These are phyloP conservation scores for Argopecten irradians DNA, from an alignment of 1,140 invertebrate genomes.

Conservation along the genomic window DNA sequence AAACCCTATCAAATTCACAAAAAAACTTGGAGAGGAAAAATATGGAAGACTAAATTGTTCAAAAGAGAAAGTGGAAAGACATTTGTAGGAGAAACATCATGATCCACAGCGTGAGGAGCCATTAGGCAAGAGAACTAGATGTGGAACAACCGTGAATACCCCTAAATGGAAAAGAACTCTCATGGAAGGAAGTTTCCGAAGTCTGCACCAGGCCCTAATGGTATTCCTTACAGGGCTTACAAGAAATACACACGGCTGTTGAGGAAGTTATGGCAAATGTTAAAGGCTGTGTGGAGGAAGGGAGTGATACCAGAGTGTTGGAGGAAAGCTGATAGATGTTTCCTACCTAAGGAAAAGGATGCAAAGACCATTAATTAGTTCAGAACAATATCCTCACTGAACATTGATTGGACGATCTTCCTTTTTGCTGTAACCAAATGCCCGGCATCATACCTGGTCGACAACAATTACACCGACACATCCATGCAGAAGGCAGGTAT, in stretches of 20 bases:
- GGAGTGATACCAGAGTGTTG: conserved; percentile 33
- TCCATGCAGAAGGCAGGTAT: conserved; percentile 42
- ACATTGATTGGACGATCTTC: conserved; percentile 38
- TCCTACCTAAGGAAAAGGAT: conserved; percentile 52
- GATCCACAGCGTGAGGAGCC: conserved; percentile 26
- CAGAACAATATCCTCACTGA: conserved; percentile 46
- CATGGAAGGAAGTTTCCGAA: conserved; percentile 25
- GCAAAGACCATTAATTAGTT: conserved; percentile 52
- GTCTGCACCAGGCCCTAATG: conserved; percentile 36
- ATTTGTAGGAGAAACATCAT: conserved; percentile 27
- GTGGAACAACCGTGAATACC: neutral
- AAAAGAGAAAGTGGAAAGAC: conserved; percentile 30
- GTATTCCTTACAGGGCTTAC: conserved; percentile 44
- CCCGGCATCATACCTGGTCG: conserved; percentile 39
- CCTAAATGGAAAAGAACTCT: neutral
- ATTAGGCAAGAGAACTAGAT: neutral
- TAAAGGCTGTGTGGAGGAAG: conserved; percentile 37
- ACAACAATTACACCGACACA: conserved; percentile 38
- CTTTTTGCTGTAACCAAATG: conserved; percentile 34
- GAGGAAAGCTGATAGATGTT: conserved; percentile 43
- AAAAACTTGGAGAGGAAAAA: conserved; percentile 28
- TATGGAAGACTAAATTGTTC: conserved; percentile 22
- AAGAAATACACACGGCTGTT: conserved; percentile 44
- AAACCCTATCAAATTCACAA: conserved; percentile 3
- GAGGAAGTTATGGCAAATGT: conserved; percentile 30